Percentiles rank a stretch among this genome's conserved stretches.
Conservation (phyloP, 2,888 invertebrate genomes). For the Synergus japonicus region DNA sequence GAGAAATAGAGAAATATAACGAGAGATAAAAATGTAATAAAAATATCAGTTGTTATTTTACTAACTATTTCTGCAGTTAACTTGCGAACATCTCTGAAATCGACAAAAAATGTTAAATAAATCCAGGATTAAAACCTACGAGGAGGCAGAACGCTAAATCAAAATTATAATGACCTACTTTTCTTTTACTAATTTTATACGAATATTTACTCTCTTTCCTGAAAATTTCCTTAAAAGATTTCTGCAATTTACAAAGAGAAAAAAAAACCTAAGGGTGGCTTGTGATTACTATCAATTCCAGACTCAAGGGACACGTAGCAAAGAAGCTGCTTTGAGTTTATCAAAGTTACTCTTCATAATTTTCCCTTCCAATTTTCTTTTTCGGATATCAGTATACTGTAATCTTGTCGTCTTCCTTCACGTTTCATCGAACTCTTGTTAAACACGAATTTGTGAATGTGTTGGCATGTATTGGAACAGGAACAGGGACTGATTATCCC, state of each 20-base stretch:
- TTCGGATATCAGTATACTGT: slow-evolving; percentile 15
- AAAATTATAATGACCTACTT: neutral
- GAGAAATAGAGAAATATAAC: neutral
- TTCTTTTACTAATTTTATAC: neutral
- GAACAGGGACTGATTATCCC: slow-evolving; percentile 60
- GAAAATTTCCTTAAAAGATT: slow-evolving; percentile 9
- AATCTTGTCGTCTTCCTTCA: slow-evolving; percentile 40
- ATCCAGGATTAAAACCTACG: no score
- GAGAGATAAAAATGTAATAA: neutral
- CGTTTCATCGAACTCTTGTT: slow-evolving; percentile 33
- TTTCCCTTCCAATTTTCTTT: slow-evolving; percentile 32
- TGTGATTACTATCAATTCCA: slow-evolving; percentile 29
- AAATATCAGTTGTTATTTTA: neutral
- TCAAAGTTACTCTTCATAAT: slow-evolving; percentile 21
- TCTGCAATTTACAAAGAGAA: slow-evolving; percentile 11
- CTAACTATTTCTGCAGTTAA: neutral
- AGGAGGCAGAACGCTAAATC: neutral
- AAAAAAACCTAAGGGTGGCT: slow-evolving; percentile 9
- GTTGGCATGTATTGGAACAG: slow-evolving; percentile 29
- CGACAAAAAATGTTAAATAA: no score
- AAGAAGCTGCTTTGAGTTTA: slow-evolving; percentile 22
- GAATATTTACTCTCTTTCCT: neutral
- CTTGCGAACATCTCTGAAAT: no score
- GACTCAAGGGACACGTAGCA: neutral
- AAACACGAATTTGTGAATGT: slow-evolving; percentile 3